Conservation (phyloP, 2,797 vertebrate species). For the Centropyge bicolor region DNA sequence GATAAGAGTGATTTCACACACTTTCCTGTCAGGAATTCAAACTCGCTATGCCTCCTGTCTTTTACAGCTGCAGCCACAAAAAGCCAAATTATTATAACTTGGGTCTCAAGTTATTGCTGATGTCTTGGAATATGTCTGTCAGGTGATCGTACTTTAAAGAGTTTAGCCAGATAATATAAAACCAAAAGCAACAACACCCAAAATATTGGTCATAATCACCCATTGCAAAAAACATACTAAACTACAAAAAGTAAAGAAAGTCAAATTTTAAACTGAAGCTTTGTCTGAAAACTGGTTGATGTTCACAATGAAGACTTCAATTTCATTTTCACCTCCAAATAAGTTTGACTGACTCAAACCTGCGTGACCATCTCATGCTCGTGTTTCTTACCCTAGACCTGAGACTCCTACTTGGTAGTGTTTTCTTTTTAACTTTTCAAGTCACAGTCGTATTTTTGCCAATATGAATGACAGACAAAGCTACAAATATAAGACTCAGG, state of each 20-base stretch:
- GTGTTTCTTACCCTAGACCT: neutral
- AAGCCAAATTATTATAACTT: constrained; percentile 15
- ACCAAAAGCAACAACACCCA: neutral
- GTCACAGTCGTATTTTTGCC: neutral
- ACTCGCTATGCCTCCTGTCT: constrained; percentile 13
- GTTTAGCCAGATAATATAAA: neutral
- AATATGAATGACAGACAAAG: constrained; percentile 2
- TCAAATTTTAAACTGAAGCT: neutral
- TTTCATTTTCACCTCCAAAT: neutral
- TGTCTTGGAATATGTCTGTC: neutral
- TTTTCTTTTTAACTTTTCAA: neutral
- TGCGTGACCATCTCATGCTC: neutral
- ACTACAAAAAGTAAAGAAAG: neutral
- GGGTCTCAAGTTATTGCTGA: neutral
- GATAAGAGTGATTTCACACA: constrained; percentile 67
- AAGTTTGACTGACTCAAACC: neutral
- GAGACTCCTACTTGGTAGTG: neutral
- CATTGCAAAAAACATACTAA: neutral
- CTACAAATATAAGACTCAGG: neutral
- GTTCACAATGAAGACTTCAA: neutral
- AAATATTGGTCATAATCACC: neutral
- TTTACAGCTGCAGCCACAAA: constrained; percentile 17
- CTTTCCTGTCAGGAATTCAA: constrained; percentile 50
- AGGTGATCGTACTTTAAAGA: neutral
- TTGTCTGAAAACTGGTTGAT: neutral